Conservation (phyloP, 1,140 invertebrate species). For the Penaeus chinensis region DNA sequence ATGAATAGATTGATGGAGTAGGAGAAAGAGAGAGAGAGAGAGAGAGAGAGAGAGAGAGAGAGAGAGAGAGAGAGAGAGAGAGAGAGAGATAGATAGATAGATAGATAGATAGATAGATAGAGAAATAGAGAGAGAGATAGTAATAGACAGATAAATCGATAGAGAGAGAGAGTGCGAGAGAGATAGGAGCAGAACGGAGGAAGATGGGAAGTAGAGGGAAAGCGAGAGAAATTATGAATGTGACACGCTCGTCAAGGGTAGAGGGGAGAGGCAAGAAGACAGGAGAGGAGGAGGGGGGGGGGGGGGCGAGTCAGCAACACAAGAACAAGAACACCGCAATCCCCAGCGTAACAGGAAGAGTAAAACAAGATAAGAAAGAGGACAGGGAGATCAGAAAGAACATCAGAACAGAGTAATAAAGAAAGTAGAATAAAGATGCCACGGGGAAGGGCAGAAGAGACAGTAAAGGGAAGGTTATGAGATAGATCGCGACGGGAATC, state of each 20-base stretch:
- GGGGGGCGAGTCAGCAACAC: not conserved
- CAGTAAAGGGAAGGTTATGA: no score
- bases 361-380: slow-evolving; percentile 3
- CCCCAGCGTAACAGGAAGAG: not conserved
- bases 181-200: slow-evolving; percentile 21
- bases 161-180: not conserved
- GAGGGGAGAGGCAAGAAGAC: no score
- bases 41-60: slow-evolving; percentile 16
- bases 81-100: not conserved
- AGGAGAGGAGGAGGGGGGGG: not conserved
- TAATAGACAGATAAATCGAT: no score
- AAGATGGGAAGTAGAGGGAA: not conserved
- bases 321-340: not conserved
- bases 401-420: no score
- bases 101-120: not conserved
- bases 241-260: not conserved
- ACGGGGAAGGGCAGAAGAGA: no score
- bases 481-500: no score
- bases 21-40: not conserved
- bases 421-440: no score
- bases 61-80: slow-evolving; percentile 24
- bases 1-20: no score
- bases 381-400: not conserved
- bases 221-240: not conserved
- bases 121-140: not conserved